Evolutionary conservation across 2,113 vertebrate species (phyloP).

Genomic region (Ameiurus melas): DNA sequence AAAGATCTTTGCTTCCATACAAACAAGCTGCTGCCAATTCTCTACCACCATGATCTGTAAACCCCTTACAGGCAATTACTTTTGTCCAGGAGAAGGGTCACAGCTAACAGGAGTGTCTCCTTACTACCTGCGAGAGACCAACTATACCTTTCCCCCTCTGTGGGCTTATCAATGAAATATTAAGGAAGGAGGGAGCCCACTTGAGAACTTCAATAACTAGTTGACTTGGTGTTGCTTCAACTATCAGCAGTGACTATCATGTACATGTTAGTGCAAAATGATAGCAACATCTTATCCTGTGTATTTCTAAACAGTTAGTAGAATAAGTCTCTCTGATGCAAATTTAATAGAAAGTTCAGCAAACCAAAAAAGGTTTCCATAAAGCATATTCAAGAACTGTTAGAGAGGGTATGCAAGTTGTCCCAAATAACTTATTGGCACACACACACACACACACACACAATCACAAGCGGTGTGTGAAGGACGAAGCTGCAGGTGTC

Average conservation of each 20-base stretch:
- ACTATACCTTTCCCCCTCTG: not conserved
- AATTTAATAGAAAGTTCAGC: not conserved
- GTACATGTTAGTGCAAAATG: too few species aligned
- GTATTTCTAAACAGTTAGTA: too few species aligned
- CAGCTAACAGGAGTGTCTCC: not conserved
- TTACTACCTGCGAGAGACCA: not conserved
- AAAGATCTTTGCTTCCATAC: not conserved
- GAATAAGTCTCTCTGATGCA: not conserved
- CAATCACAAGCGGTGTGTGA: slow-evolving; percentile 60
- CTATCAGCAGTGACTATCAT: too few species aligned
- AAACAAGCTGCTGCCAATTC: not conserved
- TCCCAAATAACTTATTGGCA: not conserved
- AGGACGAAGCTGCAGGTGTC: slow-evolving; percentile 69
- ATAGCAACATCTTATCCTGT: too few species aligned
- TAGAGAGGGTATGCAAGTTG: not conserved
- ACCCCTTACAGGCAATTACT: not conserved
- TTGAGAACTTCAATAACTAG: too few species aligned
- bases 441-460: not conserved
- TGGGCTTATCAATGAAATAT: not conserved
- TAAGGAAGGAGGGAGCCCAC: too few species aligned
- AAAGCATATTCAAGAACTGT: not conserved
- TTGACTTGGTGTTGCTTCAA: too few species aligned
- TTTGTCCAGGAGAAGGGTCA: not conserved
- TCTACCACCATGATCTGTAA: not conserved
- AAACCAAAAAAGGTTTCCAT: not conserved